Conservation (phyloP, 2,797 vertebrate genomes). For the Microctenopoma lineatum region DNA sequence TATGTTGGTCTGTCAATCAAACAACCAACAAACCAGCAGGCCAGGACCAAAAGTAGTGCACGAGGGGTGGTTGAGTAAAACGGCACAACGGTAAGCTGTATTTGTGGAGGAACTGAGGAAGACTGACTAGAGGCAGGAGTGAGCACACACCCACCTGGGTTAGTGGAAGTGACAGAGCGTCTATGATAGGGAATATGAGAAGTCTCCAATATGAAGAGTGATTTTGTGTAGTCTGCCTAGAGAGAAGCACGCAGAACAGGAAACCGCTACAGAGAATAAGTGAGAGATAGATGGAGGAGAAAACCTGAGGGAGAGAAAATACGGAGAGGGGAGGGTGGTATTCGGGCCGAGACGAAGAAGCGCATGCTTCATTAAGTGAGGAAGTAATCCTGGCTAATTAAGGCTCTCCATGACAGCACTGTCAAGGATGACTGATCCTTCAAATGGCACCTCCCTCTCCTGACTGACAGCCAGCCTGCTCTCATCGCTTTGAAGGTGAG, state of each 20-base stretch:
- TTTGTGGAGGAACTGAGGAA: conserved; percentile 43
- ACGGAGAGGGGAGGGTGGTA: conserved; percentile 72
- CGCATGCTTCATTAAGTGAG: conserved; percentile 85
- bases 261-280: conserved; percentile 50
- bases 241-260: conserved; percentile 58
- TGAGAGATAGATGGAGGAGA: conserved; percentile 64
- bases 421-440: conserved; percentile 87
- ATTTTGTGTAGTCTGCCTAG: conserved; percentile 63
- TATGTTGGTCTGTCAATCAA: conserved; percentile 14
- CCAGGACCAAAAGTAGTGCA: conserved; percentile 15
- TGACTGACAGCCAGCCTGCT: conserved; percentile 80
- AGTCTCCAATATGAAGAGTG: conserved; percentile 66
- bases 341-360: conserved; percentile 78
- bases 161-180: conserved; percentile 74
- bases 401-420: conserved; percentile 86
- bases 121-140: conserved; percentile 32
- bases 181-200: conserved; percentile 67
- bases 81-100: conserved; percentile 23
- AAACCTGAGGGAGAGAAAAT: conserved; percentile 77
- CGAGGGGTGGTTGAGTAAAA: conserved; percentile 28
- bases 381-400: conserved; percentile 87
- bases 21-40: conserved; percentile 9
- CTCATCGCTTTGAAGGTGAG: conserved; percentile 81
- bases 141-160: conserved; percentile 68
- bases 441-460: conserved; percentile 81